Base-by-base conservation (phyloP, 1,140 invertebrate species). In the Bombus sylvicola region DNA sequence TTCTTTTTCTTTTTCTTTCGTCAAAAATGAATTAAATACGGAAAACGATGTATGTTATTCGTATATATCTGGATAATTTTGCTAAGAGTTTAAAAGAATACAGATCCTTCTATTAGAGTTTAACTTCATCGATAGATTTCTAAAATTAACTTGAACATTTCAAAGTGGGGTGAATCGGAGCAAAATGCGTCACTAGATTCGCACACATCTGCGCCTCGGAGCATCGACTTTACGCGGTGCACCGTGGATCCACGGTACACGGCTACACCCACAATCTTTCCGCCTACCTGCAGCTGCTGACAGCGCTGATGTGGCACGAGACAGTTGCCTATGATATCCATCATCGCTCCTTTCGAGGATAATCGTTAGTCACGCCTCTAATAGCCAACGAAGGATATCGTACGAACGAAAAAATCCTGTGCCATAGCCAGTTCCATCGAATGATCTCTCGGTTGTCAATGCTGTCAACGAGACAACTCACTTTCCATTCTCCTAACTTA, bases 341-440 rank as follows among this genome's bases (percentile, higher is more conserved):
- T 92, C 91, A 91, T 91, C 91, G 80, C 79, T 87, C 87, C 88
- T 90, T 92, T 91, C 90, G 76, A 88, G 90, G 91, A 89, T 92
- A 91, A 92, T 92, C 88, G 90, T 57, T 78, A 87, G 89, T 92
- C 90, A 91, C 91, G 90, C 88, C 90, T 92, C 83, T 87, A 92
- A 89, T 77, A 89, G 83, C 80, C 82, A 81, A 37, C 62, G 83
- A 91, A 87, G 85, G 47, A 87, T 85, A 84, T 83, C 68, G 64
- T 37, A 86, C 68, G 12, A 74, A 18, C 72, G 84, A 89, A 62
- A 68, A 41, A 62, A 83, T 71, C 31, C 66, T 73, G 9, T 25
- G 4, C 71, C 83, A 72, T 8, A 76, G 25, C 28, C 69, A 75
- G 78, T 37, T 37, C 41, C 75, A 59, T 62, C 69, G 72, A 39